Percentiles rank a stretch among this genome's conserved stretches.
phyloP scores from a whole-genome alignment of 2,888 invertebrate species.

The Stegophylla sp. region DNA sequence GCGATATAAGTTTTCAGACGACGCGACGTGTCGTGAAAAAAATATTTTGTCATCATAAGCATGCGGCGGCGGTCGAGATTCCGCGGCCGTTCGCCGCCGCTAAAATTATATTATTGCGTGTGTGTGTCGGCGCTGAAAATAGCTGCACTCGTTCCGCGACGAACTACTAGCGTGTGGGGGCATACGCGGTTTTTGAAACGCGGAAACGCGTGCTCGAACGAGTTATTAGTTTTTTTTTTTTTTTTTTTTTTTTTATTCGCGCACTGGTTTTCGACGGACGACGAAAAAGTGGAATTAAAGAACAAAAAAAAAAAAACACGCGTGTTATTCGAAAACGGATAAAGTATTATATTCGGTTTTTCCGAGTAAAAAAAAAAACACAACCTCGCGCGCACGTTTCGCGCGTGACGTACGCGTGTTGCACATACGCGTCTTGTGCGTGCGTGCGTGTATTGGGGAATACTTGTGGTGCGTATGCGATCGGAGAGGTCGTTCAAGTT shows the following conservation, averaged over 20 bases:
- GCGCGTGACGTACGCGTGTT: not conserved
- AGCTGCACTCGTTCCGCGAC: not conserved
- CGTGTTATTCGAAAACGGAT: not conserved
- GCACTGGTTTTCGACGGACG: not conserved
- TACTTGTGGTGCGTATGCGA: not conserved
- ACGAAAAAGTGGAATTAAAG: not conserved
- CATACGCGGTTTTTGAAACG: not conserved
- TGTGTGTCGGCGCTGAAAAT: constrained; percentile 8
- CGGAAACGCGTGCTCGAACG: not conserved
- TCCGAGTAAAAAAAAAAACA: not conserved
- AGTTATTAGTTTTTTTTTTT: too few relatives aligned
- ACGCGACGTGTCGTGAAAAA: not conserved
- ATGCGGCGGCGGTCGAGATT: too few relatives aligned
- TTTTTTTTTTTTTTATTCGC: not conserved
- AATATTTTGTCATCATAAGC: too few relatives aligned
- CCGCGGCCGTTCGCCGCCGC: not conserved
- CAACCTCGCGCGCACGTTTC: not conserved
- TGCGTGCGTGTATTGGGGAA: not conserved
- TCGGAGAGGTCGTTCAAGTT: constrained; percentile 33
- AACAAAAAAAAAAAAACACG: not conserved
- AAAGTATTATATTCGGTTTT: not conserved
- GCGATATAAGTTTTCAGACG: too few relatives aligned
- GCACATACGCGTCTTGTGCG: not conserved
- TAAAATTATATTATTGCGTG: too few relatives aligned
- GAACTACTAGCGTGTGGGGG: not conserved